These are phyloP conservation scores for Smittia aterrima DNA, from an alignment of 2,888 invertebrate species.

Conservation along the genomic window DNA sequence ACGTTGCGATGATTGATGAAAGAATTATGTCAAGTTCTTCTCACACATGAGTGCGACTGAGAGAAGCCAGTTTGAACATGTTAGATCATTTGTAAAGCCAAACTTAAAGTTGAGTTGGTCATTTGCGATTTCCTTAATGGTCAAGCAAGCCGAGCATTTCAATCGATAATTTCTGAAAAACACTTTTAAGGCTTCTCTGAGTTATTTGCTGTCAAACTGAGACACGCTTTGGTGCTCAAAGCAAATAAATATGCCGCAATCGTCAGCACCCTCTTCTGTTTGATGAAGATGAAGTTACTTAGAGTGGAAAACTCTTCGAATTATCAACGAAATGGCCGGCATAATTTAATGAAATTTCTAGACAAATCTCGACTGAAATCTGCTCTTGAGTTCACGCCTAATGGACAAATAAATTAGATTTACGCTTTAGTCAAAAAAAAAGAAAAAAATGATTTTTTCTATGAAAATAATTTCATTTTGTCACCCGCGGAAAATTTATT, in stretches of 20 bases:
- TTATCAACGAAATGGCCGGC: background rate
- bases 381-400: background rate
- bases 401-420: background rate
- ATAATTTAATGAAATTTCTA: constrained; percentile 12
- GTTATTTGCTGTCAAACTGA: too few species aligned
- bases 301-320: background rate
- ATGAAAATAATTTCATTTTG: background rate
- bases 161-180: too few species aligned
- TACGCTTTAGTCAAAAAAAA: background rate
- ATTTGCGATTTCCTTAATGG: too few species aligned
- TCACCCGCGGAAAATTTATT: background rate
- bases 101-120: too few species aligned
- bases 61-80: background rate
- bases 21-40: constrained; percentile 29
- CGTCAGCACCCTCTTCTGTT: background rate
- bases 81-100: too few species aligned
- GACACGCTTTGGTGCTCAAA: background rate
- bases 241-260: background rate
- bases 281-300: constrained; percentile 1
- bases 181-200: too few species aligned
- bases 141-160: too few species aligned
- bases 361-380: background rate
- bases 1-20: constrained; percentile 16
- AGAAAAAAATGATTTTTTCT: background rate
- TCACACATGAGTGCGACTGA: background rate